Conservation (phyloP, 2,113 vertebrate genomes). For the Rutilus rutilus region DNA sequence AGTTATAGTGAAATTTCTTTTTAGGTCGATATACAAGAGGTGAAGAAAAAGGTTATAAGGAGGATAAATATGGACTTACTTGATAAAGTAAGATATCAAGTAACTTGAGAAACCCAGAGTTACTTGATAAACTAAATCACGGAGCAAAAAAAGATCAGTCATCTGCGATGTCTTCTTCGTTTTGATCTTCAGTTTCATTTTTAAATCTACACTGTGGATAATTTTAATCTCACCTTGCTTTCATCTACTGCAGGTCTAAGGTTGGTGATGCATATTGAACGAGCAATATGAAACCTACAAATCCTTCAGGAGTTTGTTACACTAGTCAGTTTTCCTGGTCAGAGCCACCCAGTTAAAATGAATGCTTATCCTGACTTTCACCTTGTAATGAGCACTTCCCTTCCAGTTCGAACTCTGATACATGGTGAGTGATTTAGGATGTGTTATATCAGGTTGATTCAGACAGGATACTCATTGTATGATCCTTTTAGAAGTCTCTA, state of each 20-base stretch:
- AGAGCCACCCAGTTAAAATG: neutral
- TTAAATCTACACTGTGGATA: neutral
- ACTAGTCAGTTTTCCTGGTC: conserved; percentile 27
- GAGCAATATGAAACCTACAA: conserved; percentile 38
- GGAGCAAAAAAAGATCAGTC: conserved; percentile 74
- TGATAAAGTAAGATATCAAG: conserved; percentile 35
- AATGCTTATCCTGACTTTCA: conserved; percentile 68
- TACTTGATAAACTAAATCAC: conserved; percentile 70
- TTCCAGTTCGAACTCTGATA: conserved; percentile 70
- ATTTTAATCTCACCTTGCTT: neutral
- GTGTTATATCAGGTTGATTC: neutral
- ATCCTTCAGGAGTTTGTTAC: conserved; percentile 62
- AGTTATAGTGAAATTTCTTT: neutral
- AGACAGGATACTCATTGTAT: neutral
- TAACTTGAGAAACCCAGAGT: conserved; percentile 49
- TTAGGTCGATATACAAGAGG: conserved; percentile 44
- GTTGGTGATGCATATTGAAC: conserved; percentile 75
- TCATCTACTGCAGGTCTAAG: conserved; percentile 68
- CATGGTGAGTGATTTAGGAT: conserved; percentile 67
- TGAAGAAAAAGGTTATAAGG: conserved; percentile 38
- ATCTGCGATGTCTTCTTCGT: neutral
- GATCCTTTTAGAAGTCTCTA: neutral
- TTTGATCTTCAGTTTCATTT: neutral
- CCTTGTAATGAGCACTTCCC: conserved; percentile 78
- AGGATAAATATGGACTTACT: conserved; percentile 67